Base-by-base conservation (phyloP, 2,888 invertebrate genomes). In the Leucophora obtusa region DNA sequence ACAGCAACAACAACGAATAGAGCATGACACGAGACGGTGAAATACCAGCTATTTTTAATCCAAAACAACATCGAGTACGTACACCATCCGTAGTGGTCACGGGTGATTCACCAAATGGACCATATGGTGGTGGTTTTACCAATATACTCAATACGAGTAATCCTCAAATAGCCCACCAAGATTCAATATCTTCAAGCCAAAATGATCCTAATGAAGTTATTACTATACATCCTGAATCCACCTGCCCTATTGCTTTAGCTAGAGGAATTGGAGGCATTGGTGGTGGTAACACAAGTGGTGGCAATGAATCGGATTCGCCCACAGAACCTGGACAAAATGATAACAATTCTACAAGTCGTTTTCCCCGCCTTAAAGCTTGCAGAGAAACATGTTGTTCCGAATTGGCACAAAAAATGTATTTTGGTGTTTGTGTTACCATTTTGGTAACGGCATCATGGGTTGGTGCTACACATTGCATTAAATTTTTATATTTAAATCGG, bases 371-470 rank as follows among this genome's bases (percentile, higher is more conserved):
- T 72, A 91, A 87, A 82, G 91, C 88, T 66, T 96, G 96, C 88
- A 94, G 94, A 72, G 92, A 94, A 83, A 94, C 95, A 43, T 94
- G 96, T 88, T 96, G 96, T 90, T 96, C 96, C 63, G 94, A 94
- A 87, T 93, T 95, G 86, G 96, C 96, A 82, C 94, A 94, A 90
- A 96, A 96, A 96, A 95, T 97, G 88, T 96, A 96, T 89, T 96
- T 95, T 89, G 97, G 97, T 66, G 93, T 96, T 79, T 95, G 96
- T 91, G 95, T 97, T 82, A 97, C 95, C 50, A 92, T 96, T 73
- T 93, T 95, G 84, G 94, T 97, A 70, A 96, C 97, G n/a, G 94
- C 94, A 9, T 95, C 96, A 14, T 97, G 97, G 97, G 97, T 97
- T 59, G 96, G 96, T 0, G 95, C 96, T n/a, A 96, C 97, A 1